phyloP scores from a whole-genome alignment of 2,888 invertebrate genomes.

The Limnephilus marmoratus region DNA sequence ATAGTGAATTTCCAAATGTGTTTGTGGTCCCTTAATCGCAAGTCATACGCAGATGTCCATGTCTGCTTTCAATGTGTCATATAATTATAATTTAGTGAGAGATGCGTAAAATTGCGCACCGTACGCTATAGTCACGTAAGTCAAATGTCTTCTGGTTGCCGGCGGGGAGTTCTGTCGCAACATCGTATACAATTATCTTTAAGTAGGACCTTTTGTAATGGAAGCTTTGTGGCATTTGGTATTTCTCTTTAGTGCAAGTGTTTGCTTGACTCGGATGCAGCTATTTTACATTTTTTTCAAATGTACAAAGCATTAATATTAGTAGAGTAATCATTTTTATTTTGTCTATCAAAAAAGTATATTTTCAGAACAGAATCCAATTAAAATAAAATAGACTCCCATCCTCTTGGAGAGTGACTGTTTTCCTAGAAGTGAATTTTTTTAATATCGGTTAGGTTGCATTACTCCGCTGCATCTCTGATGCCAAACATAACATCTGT shows the following conservation, averaged over 20 bases:
- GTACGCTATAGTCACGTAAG: constrained; percentile 6
- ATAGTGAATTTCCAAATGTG: constrained; percentile 23
- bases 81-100: constrained; percentile 42
- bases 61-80: constrained; percentile 57
- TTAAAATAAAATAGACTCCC: background rate
- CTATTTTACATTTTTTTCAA: background rate
- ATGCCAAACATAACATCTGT: no score
- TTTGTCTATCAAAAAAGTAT: background rate
- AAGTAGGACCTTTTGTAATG: constrained; percentile 36
- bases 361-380: background rate
- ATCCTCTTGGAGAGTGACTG: background rate
- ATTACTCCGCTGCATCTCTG: no score
- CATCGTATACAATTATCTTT: constrained; percentile 41
- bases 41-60: constrained; percentile 46
- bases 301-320: background rate
- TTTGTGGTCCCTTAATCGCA: constrained; percentile 26
- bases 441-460: no score
- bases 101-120: constrained; percentile 10
- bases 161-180: background rate
- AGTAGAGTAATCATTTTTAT: background rate
- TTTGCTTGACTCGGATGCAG: constrained; percentile 26
- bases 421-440: no score
- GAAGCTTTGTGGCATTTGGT: constrained; percentile 30
- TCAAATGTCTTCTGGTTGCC: constrained; percentile 35
- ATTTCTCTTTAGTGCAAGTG: constrained; percentile 24